Evolutionary conservation across 2,888 invertebrate genomes (phyloP).

Genomic region (Tenthredo mesomela): DNA sequence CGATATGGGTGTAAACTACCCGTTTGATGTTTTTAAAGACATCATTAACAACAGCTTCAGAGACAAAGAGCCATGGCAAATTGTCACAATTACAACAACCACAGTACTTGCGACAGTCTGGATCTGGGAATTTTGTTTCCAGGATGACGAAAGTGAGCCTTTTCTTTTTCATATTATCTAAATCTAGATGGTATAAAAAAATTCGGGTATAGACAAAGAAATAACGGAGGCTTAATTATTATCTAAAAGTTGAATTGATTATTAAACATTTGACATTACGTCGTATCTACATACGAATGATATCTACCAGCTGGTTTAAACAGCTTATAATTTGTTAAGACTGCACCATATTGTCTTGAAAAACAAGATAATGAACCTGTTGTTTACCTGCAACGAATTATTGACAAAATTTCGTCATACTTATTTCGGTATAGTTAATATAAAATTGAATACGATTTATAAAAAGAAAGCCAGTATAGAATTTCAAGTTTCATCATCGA

Average conservation of each 20-base stretch:
- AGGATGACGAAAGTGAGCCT: slow-evolving; percentile 84
- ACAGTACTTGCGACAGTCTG: slow-evolving; percentile 86
- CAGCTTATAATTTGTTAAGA: not conserved
- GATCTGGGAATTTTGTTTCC: slow-evolving; percentile 86
- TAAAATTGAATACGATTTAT: not conserved
- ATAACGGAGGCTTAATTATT: not conserved
- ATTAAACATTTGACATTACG: not conserved
- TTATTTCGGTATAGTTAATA: not conserved
- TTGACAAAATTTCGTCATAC: not conserved
- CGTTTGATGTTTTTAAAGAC: slow-evolving; percentile 73
- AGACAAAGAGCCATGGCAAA: slow-evolving; percentile 90
- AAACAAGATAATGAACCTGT: not conserved
- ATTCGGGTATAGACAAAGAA: slow-evolving; percentile 47
- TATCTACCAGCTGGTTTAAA: not conserved
- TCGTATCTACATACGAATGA: too few relatives aligned
- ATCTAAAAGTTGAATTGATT: not conserved
- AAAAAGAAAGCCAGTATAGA: not conserved
- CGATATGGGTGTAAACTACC: not conserved
- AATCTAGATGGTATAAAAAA: slow-evolving; percentile 50
- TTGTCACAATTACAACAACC: slow-evolving; percentile 87
- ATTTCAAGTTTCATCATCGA: not conserved
- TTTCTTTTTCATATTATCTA: slow-evolving; percentile 47
- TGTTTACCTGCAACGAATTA: not conserved
- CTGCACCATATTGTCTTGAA: not conserved
- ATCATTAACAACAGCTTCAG: slow-evolving; percentile 83